Base-by-base conservation (phyloP, 1,140 invertebrate species). In the Colletes latitarsis region DNA sequence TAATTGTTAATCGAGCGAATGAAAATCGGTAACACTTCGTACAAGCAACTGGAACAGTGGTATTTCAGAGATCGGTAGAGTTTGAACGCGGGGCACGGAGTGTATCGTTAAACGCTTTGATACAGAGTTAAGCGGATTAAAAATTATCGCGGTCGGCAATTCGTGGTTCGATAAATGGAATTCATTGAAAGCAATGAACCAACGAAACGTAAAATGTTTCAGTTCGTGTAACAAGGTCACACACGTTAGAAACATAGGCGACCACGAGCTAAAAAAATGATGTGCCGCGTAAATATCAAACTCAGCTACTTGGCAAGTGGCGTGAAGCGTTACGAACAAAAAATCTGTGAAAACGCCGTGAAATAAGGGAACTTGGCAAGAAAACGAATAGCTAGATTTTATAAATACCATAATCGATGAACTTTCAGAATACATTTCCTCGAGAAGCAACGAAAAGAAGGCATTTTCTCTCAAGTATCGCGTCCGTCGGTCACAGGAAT, bases 401-500 rank as follows among this genome's bases (percentile, higher is more conserved):
- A 30, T 58, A n/a, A 9, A 21, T 8, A 17, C 6, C 19, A 6
- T 58, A n/a, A 21, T n/a, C 57, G 6, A 3, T 21, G 57, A 8
- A 21, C 4, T 21, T 21, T 21, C 8, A 53, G 8, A 55, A 74
- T 46, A 19, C 55, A 69, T 49, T 77, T 69, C 68, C 66, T 46
- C 55, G 49, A 46, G 6, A n/a, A 71, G 19, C 17, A n/a, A 21
- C 62, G 9, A 49, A 64, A 63, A 58, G 21, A 39, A 30, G 10
- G 68, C 21, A 70, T 57, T 70, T 57, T n/a, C 41, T 77, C 72
- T 58, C 79, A 74, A 52, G 72, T 64, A 70, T 43, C 78, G 79
- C 77, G 81, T 73, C 71, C 78, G 72, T 80, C 78, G 83, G 77
- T 88, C 81, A 83, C 83, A 82, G 85, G 90, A 92, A 93, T 93